These are phyloP conservation scores for Gambusia affinis DNA, from an alignment of 2,113 vertebrate species.

Conservation along the genomic window DNA sequence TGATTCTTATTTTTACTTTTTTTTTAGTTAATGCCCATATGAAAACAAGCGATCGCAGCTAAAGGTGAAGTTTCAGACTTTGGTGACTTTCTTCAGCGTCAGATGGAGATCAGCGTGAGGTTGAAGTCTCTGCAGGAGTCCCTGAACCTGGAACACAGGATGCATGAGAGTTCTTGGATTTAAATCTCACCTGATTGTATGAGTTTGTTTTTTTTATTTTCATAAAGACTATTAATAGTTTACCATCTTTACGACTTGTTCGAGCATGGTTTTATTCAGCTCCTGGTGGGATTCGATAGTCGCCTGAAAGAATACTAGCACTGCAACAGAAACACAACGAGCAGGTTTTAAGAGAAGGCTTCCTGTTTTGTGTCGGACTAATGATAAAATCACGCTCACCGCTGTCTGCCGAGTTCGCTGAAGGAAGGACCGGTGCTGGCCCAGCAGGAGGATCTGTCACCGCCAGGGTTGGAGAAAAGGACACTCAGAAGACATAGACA, in stretches of 20 bases:
- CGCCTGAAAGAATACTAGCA: slow-evolving; percentile 15
- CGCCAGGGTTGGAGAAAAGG: background rate
- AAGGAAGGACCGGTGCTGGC: background rate
- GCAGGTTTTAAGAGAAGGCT: background rate
- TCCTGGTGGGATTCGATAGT: background rate
- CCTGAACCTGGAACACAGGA: slow-evolving; percentile 49
- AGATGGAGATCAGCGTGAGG: background rate
- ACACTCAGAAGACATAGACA: background rate
- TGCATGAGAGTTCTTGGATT: background rate
- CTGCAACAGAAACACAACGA: slow-evolving; percentile 18
- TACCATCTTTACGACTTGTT: slow-evolving; percentile 18
- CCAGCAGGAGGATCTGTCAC: accelerated
- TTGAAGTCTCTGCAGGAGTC: background rate
- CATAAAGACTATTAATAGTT: background rate
- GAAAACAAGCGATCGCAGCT: background rate
- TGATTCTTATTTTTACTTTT: too few relatives aligned
- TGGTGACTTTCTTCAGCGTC: slow-evolving; percentile 37
- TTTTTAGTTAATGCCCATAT: background rate
- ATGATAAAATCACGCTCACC: background rate
- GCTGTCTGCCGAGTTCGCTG: too few relatives aligned
- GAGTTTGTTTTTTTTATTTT: too few relatives aligned
- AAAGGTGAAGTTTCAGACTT: slow-evolving; percentile 36
- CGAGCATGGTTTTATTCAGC: slow-evolving; percentile 24
- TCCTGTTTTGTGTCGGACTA: too few relatives aligned
- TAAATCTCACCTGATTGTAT: background rate